Conservation (phyloP, 2,888 invertebrate species). For the Eubasilissa splendida region DNA sequence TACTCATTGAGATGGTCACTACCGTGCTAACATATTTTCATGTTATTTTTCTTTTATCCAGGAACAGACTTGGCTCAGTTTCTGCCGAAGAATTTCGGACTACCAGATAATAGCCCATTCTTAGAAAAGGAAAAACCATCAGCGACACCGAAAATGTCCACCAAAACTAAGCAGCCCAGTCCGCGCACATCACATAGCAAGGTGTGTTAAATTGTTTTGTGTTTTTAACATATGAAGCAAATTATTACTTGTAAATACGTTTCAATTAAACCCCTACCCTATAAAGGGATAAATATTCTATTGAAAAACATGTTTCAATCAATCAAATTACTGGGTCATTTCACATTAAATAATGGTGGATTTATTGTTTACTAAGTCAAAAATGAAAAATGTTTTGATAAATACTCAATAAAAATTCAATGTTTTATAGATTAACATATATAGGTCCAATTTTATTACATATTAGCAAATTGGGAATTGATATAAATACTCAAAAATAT, state of each 20-base stretch:
- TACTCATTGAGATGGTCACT: background rate
- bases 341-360: no score
- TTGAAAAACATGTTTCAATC: no score
- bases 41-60: constrained; percentile 65
- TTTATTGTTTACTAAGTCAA: no score
- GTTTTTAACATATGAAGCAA: no score
- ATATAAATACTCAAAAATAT: background rate
- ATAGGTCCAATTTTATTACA: background rate
- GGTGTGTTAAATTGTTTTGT: constrained; percentile 60
- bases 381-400: no score
- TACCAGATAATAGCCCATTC: constrained; percentile 72
- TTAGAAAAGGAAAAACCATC: constrained; percentile 69
- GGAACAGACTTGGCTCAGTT: constrained; percentile 76
- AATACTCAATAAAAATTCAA: no score
- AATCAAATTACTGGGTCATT: no score
- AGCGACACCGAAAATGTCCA: constrained; percentile 66
- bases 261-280: no score
- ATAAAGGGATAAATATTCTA: no score
- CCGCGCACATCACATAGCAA: constrained; percentile 61
- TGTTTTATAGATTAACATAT: background rate
- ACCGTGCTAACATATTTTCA: background rate
- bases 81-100: constrained; percentile 76
- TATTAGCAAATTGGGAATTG: background rate
- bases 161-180: constrained; percentile 63
- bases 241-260: no score